Evolutionary conservation across 1,140 invertebrate species (phyloP).

Genomic region (Drosophila subpulchrella): DNA sequence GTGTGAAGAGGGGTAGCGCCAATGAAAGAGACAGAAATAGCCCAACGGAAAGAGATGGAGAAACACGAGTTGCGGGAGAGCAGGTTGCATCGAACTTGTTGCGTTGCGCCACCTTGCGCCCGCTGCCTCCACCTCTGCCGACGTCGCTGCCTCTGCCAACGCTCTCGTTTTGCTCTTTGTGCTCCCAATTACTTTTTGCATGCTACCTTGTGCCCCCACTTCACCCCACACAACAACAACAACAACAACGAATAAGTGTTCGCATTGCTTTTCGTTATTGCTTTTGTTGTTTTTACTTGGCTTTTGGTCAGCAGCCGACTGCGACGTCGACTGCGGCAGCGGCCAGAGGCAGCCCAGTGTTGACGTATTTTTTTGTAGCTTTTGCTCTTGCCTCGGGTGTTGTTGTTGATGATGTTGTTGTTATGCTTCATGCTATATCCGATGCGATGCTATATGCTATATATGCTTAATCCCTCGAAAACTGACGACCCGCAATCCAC

Average conservation of each 20-base stretch:
- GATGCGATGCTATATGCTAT: slow-evolving; percentile 33
- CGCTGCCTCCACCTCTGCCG: slow-evolving; percentile 22
- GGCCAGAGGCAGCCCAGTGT: slow-evolving; percentile 41
- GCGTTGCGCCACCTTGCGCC: slow-evolving; percentile 72
- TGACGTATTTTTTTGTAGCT: slow-evolving; percentile 51
- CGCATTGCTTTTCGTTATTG: slow-evolving; percentile 36
- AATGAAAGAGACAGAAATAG: slow-evolving; percentile 5
- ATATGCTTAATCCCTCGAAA: slow-evolving; percentile 70
- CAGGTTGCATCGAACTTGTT: slow-evolving; percentile 80
- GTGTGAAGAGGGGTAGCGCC: background rate
- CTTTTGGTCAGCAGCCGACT: slow-evolving; percentile 39
- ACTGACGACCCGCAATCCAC: slow-evolving; percentile 52
- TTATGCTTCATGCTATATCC: slow-evolving; percentile 37
- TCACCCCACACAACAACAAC: slow-evolving; percentile 59
- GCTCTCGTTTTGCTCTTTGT: slow-evolving; percentile 70
- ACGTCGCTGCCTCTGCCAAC: slow-evolving; percentile 18
- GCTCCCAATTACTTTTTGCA: slow-evolving; percentile 81
- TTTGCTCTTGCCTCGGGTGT: slow-evolving; percentile 26
- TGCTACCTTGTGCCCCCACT: slow-evolving; percentile 78
- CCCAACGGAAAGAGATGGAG: slow-evolving; percentile 6
- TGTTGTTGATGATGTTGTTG: slow-evolving; percentile 30
- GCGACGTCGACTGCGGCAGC: slow-evolving; percentile 3
- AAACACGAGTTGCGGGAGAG: slow-evolving; percentile 32
- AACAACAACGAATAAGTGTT: slow-evolving; percentile 19
- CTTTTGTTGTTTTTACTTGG: slow-evolving; percentile 45